These are phyloP conservation scores for Deilephila porcellus DNA, from an alignment of 2,888 invertebrate species.

Conservation along the genomic window DNA sequence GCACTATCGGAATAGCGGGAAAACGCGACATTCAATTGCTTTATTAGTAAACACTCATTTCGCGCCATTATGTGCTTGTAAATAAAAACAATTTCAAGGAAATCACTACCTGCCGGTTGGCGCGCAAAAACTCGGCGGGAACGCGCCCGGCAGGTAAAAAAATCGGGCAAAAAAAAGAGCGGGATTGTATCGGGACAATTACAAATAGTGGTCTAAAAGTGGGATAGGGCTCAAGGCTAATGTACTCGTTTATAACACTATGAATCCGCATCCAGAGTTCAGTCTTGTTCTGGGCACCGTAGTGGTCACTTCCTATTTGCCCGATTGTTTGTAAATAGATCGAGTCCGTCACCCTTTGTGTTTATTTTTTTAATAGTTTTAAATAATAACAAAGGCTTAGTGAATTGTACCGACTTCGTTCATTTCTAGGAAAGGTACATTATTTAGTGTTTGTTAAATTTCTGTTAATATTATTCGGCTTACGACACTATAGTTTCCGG, in stretches of 20 bases:
- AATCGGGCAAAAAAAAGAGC: constrained; percentile 51
- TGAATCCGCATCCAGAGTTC: constrained; percentile 75
- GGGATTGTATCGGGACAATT: constrained; percentile 57
- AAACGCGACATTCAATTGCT: constrained; percentile 61
- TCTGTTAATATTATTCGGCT: not conserved
- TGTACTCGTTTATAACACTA: constrained; percentile 76
- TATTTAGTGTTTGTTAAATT: not conserved
- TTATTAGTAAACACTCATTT: constrained; percentile 78
- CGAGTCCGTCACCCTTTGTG: constrained; percentile 58
- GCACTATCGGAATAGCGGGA: constrained; percentile 59
- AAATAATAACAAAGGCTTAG: constrained; percentile 33
- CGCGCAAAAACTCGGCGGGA: constrained; percentile 57
- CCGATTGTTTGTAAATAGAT: constrained; percentile 72
- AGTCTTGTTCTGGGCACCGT: constrained; percentile 76
- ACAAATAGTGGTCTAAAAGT: constrained; percentile 66
- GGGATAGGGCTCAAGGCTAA: constrained; percentile 76
- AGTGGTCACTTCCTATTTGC: constrained; percentile 66
- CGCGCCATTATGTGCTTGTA: constrained; percentile 76
- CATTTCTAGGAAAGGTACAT: constrained; percentile 11
- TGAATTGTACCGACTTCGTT: not conserved
- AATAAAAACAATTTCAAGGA: constrained; percentile 71
- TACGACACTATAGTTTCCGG: not conserved
- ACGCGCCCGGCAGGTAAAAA: constrained; percentile 55
- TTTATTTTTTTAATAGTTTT: constrained; percentile 34
- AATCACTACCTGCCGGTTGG: constrained; percentile 64